These are phyloP conservation scores for Heterocephalus glaber DNA, from an alignment of 2,113 vertebrate species.

Conservation along the genomic window DNA sequence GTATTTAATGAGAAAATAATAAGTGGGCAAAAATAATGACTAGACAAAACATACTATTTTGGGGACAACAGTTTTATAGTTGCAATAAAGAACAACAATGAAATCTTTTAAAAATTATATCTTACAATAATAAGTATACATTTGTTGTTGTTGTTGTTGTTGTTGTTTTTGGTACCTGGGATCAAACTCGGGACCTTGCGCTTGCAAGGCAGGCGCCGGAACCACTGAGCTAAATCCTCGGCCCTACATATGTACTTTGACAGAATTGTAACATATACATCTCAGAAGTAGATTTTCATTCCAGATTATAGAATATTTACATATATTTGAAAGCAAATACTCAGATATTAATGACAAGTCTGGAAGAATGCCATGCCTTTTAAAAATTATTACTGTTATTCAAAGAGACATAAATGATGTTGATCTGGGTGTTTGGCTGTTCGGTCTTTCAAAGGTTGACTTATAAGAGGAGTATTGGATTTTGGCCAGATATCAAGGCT, in stretches of 20 bases:
- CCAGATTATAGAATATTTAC: slow-evolving; percentile 17
- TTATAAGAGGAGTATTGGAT: background rate
- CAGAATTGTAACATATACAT: slow-evolving; percentile 25
- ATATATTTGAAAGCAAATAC: slow-evolving; percentile 19
- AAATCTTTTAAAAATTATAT: slow-evolving; percentile 14
- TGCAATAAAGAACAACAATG: slow-evolving; percentile 23
- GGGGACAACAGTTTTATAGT: background rate
- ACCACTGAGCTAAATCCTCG: too few species aligned
- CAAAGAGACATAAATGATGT: background rate
- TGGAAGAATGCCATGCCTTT: background rate
- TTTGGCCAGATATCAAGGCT: slow-evolving; percentile 5
- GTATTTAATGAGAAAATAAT: slow-evolving; percentile 25
- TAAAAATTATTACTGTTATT: background rate
- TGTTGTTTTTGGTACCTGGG: too few species aligned
- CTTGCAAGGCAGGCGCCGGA: too few species aligned
- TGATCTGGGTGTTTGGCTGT: background rate
- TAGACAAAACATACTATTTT: background rate
- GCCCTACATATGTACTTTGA: slow-evolving; percentile 14
- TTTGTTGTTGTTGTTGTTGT: too few species aligned
- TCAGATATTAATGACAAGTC: slow-evolving; percentile 40
- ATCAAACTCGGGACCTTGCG: too few species aligned
- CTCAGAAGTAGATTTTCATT: slow-evolving; percentile 19
- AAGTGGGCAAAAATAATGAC: slow-evolving; percentile 30
- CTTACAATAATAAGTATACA: background rate
- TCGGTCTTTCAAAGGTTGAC: slow-evolving; percentile 29